Conservation (phyloP, 2,797 vertebrate genomes). For the Myotis pilosus region DNA sequence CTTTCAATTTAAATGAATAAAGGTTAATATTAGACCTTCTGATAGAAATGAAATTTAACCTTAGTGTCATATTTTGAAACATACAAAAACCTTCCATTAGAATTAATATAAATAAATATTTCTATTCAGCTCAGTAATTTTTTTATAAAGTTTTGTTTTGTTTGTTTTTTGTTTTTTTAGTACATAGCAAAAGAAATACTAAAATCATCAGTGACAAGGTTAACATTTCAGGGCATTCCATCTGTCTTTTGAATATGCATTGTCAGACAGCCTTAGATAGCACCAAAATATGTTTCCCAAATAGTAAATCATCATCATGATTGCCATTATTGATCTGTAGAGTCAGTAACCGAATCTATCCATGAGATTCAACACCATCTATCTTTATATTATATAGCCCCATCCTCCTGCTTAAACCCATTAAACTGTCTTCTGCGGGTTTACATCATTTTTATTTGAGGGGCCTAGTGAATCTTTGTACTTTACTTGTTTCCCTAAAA, state of each 20-base stretch:
- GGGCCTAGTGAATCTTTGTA: conserved; percentile 59
- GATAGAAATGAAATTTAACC: not conserved
- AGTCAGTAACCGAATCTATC: conserved; percentile 70
- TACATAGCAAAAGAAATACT: not conserved
- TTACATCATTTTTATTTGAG: conserved; percentile 76
- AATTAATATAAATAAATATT: conserved; percentile 32
- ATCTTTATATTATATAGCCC: conserved; percentile 69
- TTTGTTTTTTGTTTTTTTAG: not conserved
- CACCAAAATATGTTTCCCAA: conserved; percentile 63
- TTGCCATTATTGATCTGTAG: conserved; percentile 72
- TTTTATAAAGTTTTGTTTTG: not conserved
- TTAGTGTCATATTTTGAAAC: not conserved
- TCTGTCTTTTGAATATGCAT: conserved; percentile 73
- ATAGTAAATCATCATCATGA: conserved; percentile 68
- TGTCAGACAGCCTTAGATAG: conserved; percentile 35
- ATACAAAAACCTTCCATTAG: not conserved
- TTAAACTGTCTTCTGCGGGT: conserved; percentile 70
- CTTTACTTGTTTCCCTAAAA: conserved; percentile 73
- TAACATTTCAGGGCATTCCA: conserved; percentile 63
- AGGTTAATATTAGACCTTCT: not conserved
- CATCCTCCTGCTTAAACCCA: conserved; percentile 61
- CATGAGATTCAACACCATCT: conserved; percentile 63
- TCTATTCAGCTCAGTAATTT: not conserved
- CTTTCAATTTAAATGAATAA: conserved; percentile 15
- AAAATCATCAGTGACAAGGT: conserved; percentile 63